Evolutionary conservation across 2,888 invertebrate species (phyloP).

Genomic region (Elegia similella): DNA sequence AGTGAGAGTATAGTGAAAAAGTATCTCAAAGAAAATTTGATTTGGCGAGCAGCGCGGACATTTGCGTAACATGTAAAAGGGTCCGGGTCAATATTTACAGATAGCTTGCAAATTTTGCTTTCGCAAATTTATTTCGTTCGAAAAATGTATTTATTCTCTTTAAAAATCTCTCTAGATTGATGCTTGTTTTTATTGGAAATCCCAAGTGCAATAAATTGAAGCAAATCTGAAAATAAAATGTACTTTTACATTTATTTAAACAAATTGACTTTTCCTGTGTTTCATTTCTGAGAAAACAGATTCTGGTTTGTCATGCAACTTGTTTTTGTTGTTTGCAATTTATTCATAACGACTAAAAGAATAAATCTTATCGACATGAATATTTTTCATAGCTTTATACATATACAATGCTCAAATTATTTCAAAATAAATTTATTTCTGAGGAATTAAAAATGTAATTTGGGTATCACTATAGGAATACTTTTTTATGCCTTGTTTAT

Average conservation of each 20-base stretch:
- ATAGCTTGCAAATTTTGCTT: conserved; percentile 11
- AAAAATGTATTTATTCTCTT: conserved; percentile 8
- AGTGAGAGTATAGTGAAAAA: neutral
- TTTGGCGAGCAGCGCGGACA: neutral
- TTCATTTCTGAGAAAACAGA: too few relatives aligned
- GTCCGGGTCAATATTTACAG: conserved; percentile 11
- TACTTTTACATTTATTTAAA: neutral
- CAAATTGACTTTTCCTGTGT: too few relatives aligned
- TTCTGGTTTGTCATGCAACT: too few relatives aligned
- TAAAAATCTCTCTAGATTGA: conserved; percentile 6
- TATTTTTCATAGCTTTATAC: too few relatives aligned
- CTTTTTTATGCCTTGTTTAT: too few relatives aligned
- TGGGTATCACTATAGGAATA: too few relatives aligned
- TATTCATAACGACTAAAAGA: too few relatives aligned
- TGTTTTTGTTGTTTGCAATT: too few relatives aligned
- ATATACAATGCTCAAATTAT: too few relatives aligned
- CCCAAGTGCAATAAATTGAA: neutral
- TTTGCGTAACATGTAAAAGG: neutral
- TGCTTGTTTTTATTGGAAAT: conserved; percentile 1
- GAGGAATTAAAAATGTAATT: too few relatives aligned
- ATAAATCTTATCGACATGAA: too few relatives aligned
- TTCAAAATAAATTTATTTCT: too few relatives aligned
- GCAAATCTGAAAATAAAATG: neutral
- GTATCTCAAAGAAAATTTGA: conserved; percentile 6
- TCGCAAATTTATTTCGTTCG: conserved; percentile 8